Evolutionary conservation across 1,140 invertebrate genomes (phyloP).

Genomic region (Druon quercuslanigerum): DNA sequence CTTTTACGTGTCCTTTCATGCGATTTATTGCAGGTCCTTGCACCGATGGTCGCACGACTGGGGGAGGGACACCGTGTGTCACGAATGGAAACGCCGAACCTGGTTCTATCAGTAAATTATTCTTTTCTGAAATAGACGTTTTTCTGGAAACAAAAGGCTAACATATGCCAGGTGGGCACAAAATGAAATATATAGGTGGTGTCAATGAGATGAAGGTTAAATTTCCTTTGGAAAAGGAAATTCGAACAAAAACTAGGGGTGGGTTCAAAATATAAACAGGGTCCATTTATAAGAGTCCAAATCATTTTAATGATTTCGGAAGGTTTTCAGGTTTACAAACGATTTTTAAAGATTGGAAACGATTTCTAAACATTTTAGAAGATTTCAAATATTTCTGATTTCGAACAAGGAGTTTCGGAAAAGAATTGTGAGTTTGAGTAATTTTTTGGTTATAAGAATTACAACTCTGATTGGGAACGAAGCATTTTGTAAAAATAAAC

Average conservation of each 20-base stretch:
- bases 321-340: too few species aligned
- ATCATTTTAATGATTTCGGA: background rate
- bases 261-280: too few species aligned
- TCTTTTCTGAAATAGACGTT: slow-evolving; percentile 6
- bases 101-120: slow-evolving; percentile 12
- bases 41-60: slow-evolving; percentile 33
- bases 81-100: slow-evolving; percentile 34
- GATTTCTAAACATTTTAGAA: too few species aligned
- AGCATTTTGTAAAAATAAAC: too few species aligned
- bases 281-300: background rate
- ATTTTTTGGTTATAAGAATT: too few species aligned
- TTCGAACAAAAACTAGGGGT: slow-evolving; percentile 2
- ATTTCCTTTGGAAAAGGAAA: background rate
- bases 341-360: too few species aligned
- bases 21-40: slow-evolving; percentile 63
- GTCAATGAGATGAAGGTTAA: background rate
- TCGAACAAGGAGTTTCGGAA: too few species aligned
- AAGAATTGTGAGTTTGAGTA: too few species aligned
- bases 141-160: slow-evolving; percentile 7
- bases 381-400: too few species aligned
- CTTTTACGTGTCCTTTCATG: slow-evolving; percentile 50
- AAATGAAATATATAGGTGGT: slow-evolving; percentile 2
- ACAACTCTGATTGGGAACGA: too few species aligned
- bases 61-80: slow-evolving; percentile 25
- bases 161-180: background rate